Conservation (phyloP, 1,140 invertebrate species). For the Pseudomyrmex gracilis region DNA sequence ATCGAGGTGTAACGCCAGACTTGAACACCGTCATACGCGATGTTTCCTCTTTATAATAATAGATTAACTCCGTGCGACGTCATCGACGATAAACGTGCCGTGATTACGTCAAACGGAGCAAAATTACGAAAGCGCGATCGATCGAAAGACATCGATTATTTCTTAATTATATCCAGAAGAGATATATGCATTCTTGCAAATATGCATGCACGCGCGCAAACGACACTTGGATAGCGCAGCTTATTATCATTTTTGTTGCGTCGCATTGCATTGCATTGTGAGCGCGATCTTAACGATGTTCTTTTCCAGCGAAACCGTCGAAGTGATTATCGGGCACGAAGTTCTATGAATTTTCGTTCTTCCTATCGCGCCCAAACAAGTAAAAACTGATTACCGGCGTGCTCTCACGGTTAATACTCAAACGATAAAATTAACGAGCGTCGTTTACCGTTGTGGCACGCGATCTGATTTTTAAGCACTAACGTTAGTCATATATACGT, state of each 20-base stretch:
- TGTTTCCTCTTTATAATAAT: not conserved
- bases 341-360: slow-evolving; percentile 29
- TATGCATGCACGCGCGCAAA: no score
- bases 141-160: slow-evolving; percentile 27
- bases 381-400: slow-evolving; percentile 24
- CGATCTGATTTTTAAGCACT: slow-evolving; percentile 43
- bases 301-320: not conserved
- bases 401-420: slow-evolving; percentile 29
- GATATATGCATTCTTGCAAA: not conserved
- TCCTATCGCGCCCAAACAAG: not conserved
- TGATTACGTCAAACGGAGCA: slow-evolving; percentile 28
- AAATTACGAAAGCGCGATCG: slow-evolving; percentile 45
- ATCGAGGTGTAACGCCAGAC: slow-evolving; percentile 29
- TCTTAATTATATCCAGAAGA: slow-evolving; percentile 27
- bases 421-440: slow-evolving; percentile 52
- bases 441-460: slow-evolving; percentile 40
- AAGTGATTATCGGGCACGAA: slow-evolving; percentile 13
- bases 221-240: not conserved
- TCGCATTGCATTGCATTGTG: not conserved
- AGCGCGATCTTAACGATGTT: slow-evolving; percentile 33
- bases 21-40: slow-evolving; percentile 15
- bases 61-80: slow-evolving; percentile 33
- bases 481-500: not conserved
- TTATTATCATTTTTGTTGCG: slow-evolving; percentile 19
- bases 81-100: slow-evolving; percentile 31